Conservation (phyloP, 2,113 vertebrate genomes). For the Embiotoca jacksoni region DNA sequence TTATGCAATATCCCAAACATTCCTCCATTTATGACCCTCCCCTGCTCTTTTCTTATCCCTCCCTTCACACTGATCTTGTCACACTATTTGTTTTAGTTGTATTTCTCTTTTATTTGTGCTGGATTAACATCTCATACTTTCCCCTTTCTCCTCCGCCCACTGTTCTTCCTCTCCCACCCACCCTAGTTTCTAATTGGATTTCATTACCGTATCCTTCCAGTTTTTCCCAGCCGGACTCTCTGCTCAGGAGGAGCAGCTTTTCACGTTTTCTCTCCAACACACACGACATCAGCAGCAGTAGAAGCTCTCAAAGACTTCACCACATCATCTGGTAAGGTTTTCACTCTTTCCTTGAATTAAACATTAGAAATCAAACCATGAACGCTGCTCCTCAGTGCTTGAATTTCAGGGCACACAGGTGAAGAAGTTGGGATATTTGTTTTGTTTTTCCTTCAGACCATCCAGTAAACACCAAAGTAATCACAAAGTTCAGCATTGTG, state of each 20-base stretch:
- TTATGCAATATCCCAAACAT: conserved; percentile 58
- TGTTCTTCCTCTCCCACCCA: conserved; percentile 51
- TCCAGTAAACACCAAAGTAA: not conserved
- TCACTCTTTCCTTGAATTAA: conserved; percentile 6
- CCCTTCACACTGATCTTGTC: conserved; percentile 25
- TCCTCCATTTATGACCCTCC: conserved; percentile 26
- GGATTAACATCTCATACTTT: conserved; percentile 63
- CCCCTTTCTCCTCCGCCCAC: conserved; percentile 52
- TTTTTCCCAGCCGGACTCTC: conserved; percentile 65
- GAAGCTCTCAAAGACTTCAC: conserved; percentile 41
- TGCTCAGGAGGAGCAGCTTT: conserved; percentile 50
- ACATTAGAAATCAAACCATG: conserved; percentile 12
- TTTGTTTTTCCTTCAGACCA: not conserved
- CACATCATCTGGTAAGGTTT: conserved; percentile 53
- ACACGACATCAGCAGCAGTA: conserved; percentile 22
- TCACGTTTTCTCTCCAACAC: conserved; percentile 48
- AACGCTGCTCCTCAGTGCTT: not conserved
- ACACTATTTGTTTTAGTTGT: conserved; percentile 10
- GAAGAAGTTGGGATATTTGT: not conserved
- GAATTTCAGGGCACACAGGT: no score
- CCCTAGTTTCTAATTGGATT: conserved; percentile 77
- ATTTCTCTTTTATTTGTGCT: conserved; percentile 54
- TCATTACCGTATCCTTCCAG: conserved; percentile 74
- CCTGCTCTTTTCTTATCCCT: not conserved
- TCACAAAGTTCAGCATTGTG: not conserved